Evolutionary conservation across 2,797 vertebrate species (phyloP).

Genomic region (Rousettus madagascariensis): DNA sequence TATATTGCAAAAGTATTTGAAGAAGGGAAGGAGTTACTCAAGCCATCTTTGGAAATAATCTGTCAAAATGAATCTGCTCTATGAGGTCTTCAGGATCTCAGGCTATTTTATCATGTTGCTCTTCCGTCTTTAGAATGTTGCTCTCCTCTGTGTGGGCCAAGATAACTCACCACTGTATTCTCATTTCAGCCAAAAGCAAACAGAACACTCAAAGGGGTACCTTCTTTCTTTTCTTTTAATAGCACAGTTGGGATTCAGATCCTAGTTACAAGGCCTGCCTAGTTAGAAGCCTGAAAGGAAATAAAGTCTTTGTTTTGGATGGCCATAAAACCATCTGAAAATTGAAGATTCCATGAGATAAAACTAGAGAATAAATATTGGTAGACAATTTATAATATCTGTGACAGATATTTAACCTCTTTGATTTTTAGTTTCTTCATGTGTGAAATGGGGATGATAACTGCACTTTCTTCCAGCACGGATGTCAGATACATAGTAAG

Average conservation of each 20-base stretch:
- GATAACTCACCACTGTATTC: neutral
- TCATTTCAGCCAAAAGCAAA: neutral
- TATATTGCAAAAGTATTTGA: neutral
- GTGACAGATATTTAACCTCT: neutral
- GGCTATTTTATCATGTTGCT: neutral
- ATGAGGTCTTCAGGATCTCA: neutral
- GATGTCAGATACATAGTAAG: neutral
- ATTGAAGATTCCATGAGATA: neutral
- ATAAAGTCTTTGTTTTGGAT: neutral
- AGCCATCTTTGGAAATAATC: neutral
- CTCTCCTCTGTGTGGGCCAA: neutral
- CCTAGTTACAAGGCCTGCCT: neutral
- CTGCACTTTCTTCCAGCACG: neutral
- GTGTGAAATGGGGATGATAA: neutral
- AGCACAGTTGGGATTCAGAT: neutral
- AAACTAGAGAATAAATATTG: neutral
- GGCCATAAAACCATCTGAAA: neutral
- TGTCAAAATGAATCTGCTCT: neutral
- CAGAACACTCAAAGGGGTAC: neutral
- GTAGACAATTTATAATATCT: neutral
- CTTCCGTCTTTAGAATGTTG: neutral
- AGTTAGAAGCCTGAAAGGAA: neutral
- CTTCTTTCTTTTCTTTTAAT: constrained; percentile 17
- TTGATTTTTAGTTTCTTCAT: neutral
- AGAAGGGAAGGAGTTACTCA: neutral